Base-by-base conservation (phyloP, 2,797 vertebrate species). In the Pempheris klunzingeri region DNA sequence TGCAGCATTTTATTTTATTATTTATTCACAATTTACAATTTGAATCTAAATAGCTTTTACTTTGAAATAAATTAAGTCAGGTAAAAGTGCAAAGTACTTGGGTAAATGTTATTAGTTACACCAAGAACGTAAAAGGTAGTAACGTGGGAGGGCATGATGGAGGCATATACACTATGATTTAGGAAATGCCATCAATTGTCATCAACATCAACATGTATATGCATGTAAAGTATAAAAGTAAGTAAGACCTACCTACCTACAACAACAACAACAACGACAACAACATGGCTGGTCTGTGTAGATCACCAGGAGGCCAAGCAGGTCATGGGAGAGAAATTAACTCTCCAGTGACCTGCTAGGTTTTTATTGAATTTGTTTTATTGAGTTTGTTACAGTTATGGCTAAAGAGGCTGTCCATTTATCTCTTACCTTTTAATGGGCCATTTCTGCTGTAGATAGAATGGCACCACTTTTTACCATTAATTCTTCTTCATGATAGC, bases 361-460 rank as follows among this genome's bases (percentile, higher is more conserved):
- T 24, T 39, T n/a, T 58, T 15, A 38, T 14, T 15, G 32, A n/a
- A 4, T n/a, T 34, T 32, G 46, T 47, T 47, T 58, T 15, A 38
- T 14, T 15, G 32, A n/a, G 2, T n/a, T 34, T 32, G 46, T 47
- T 47, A 12, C 17, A 5, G 17, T 14, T 36, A 39, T 63, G 30
- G 18, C 50, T 60, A 30, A 49, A 54, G 15, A 54, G 32, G 41
- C 39, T 55, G 10, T 24, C 22, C 30, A 41, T 77, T 50, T n/a
- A 41, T 24, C 24, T 24, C 30, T 34, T 13, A 10, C 38, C 24
- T 55, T n/a, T 44, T 41, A 62, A n/a, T 24, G 46, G 52, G 7
- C 44, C 18, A 12, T 38, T 3, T 14, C 41, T 30, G 28, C 26
- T 22, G n/a, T 17, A 30, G 36, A 2, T 63, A 49, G 14, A 53